Base-by-base conservation (phyloP, 1,140 invertebrate genomes). In the Nilaparvata lugens region DNA sequence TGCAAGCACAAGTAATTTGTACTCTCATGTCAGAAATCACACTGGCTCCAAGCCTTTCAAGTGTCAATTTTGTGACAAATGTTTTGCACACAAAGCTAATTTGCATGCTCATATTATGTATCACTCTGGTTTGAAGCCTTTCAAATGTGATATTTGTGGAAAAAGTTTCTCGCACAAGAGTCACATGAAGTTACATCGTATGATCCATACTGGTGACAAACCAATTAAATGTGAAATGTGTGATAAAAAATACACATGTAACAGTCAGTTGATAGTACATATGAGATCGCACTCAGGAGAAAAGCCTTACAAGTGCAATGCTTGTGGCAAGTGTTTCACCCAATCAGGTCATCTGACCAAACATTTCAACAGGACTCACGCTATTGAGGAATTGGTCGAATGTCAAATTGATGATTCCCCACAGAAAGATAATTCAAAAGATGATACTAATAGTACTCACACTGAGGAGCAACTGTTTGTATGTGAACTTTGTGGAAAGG, bases 111-210 rank as follows among this genome's bases (percentile, higher is more conserved):
- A 66, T 53, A 56, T 62, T 53, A 63, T 61, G 62, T 51, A 72
- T 69, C 86, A 88, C 70, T 85, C 83, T 1, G 84, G 85, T 9
- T 85, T 88, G 69, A 79, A 84, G 58, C 83, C 83, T 2, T 88
- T 81, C 66, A 81, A 81, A 24, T 90, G 88, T 65, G 79, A 83
- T 62, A 70, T 86, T 1, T 89, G 87, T 69, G 84, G 84, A 0
- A 87, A 87, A 68, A 80, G 35, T 9, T 64, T 64, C 43, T 69
- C 88, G 57, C 74, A 88, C 43, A 86, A 90, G 71, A 87, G 85
- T 18, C 83, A 85, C 14, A 25, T 64, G 25, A 25, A 62, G 45
- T 53, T 16, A 24, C 66, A 67, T 58, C 52, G 52, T 11, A 48
- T 53, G 23, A 75, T 74, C 14, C 76, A 77, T 56, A 74, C 73